Evolutionary conservation across 2,113 vertebrate genomes (phyloP).

Genomic region (Ondatra zibethicus): DNA sequence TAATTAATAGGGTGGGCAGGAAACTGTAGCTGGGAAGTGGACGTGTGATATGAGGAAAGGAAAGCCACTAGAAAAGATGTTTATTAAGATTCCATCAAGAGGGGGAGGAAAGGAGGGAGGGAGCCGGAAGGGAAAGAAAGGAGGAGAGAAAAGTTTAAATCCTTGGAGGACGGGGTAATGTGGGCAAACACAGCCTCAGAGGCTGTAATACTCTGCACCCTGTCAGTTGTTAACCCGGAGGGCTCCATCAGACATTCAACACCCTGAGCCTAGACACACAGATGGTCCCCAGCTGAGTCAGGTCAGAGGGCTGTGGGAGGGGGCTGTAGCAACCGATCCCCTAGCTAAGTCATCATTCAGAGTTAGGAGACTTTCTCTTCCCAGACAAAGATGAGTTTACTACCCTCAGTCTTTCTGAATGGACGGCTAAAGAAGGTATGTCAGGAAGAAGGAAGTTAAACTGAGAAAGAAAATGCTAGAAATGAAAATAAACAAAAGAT

Average conservation of each 20-base stretch:
- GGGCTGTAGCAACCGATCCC: background rate
- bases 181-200: background rate
- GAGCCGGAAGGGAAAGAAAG: too few species aligned
- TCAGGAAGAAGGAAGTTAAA: conserved; percentile 33
- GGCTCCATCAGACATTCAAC: background rate
- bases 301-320: fast-evolving
- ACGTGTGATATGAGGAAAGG: background rate
- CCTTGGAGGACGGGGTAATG: background rate
- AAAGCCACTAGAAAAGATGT: background rate
- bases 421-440: background rate
- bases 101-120: too few species aligned
- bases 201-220: background rate
- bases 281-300: background rate
- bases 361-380: background rate
- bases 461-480: conserved; percentile 7
- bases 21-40: background rate
- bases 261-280: background rate
- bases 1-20: background rate
- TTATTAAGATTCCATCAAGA: background rate
- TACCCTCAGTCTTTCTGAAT: conserved; percentile 19
- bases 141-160: background rate
- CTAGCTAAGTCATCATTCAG: background rate
- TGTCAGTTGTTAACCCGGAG: background rate
- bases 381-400: background rate
- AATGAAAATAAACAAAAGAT: conserved; percentile 10